Evolutionary conservation across 1,140 invertebrate genomes (phyloP).

Genomic region (Tribolium madens): DNA sequence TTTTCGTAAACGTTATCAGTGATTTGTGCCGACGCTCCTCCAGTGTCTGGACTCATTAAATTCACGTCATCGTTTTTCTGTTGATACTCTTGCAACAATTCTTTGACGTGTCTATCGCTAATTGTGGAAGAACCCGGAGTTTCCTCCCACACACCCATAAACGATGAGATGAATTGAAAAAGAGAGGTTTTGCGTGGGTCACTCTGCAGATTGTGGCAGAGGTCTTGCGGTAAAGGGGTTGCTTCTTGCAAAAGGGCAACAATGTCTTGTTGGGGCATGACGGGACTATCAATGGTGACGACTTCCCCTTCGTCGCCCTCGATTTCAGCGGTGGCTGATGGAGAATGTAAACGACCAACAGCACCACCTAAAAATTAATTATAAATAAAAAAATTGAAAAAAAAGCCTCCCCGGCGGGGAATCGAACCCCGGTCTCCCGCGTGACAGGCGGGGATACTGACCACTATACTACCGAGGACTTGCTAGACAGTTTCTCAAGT

Average conservation of each 20-base stretch:
- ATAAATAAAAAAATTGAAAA: background rate
- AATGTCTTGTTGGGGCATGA: conserved; percentile 73
- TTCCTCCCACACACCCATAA: conserved; percentile 75
- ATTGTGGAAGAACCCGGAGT: conserved; percentile 53
- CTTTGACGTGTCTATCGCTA: conserved; percentile 70
- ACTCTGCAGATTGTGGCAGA: conserved; percentile 58
- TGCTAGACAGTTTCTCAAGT: background rate
- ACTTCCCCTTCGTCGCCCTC: conserved; percentile 78
- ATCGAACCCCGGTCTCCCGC: conserved; percentile 65
- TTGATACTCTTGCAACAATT: conserved; percentile 75
- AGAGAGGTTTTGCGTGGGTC: conserved; percentile 17
- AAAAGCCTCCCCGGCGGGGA: conserved; percentile 62
- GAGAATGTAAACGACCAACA: conserved; percentile 70
- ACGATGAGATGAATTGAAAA: conserved; percentile 69
- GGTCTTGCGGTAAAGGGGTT: conserved; percentile 67
- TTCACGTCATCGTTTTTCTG: conserved; percentile 66
- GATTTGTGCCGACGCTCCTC: conserved; percentile 52
- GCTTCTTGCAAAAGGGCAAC: conserved; percentile 72
- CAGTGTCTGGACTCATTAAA: conserved; percentile 53
- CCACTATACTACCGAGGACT: conserved; percentile 64
- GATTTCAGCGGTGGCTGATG: conserved; percentile 76
- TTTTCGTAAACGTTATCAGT: conserved; percentile 67
- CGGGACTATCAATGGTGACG: conserved; percentile 77
- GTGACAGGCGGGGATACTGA: conserved; percentile 65
- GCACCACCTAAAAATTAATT: conserved; percentile 64